Percentiles rank a stretch among this genome's conserved stretches.
phyloP scores from a whole-genome alignment of 1,140 invertebrate genomes.

The Cylas formicarius region DNA sequence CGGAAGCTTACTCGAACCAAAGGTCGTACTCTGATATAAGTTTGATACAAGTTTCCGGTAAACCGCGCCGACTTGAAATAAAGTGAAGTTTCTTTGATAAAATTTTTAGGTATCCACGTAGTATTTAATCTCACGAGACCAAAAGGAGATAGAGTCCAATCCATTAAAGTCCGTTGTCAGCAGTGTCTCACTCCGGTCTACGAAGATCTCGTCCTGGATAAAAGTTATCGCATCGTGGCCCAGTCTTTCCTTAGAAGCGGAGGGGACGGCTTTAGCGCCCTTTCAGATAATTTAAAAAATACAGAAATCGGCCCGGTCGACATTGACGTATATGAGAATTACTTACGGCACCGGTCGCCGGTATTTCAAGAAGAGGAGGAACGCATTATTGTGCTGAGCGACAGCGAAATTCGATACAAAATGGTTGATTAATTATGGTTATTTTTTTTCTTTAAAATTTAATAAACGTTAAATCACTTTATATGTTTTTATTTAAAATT shows the following conservation, averaged over 20 bases:
- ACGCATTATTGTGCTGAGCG: slow-evolving; percentile 32
- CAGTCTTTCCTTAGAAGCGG: slow-evolving; percentile 49
- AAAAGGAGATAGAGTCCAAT: slow-evolving; percentile 49
- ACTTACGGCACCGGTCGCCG: slow-evolving; percentile 36
- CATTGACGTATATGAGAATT: slow-evolving; percentile 35
- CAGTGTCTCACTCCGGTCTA: slow-evolving; percentile 59
- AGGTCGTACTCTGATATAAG: slow-evolving; percentile 45
- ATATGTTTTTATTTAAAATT: neutral
- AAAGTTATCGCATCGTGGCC: slow-evolving; percentile 55
- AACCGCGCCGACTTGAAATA: slow-evolving; percentile 4
- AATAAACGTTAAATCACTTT: slow-evolving; percentile 1
- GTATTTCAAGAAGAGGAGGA: slow-evolving; percentile 39
- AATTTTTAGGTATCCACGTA: slow-evolving; percentile 40
- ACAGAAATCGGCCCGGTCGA: slow-evolving; percentile 24
- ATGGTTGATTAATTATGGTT: slow-evolving; percentile 1
- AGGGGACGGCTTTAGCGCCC: slow-evolving; percentile 53
- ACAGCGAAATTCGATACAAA: slow-evolving; percentile 9
- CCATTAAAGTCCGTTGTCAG: slow-evolving; percentile 52
- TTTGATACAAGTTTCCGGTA: slow-evolving; percentile 44
- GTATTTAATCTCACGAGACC: slow-evolving; percentile 48
- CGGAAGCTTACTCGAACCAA: slow-evolving; percentile 31
- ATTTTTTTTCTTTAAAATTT: slow-evolving; percentile 4
- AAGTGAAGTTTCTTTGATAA: neutral
- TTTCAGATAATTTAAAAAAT: slow-evolving; percentile 32
- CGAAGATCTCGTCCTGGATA: slow-evolving; percentile 43